These are phyloP conservation scores for Mesochorus sp. DNA, from an alignment of 2,888 invertebrate genomes.

Conservation along the genomic window DNA sequence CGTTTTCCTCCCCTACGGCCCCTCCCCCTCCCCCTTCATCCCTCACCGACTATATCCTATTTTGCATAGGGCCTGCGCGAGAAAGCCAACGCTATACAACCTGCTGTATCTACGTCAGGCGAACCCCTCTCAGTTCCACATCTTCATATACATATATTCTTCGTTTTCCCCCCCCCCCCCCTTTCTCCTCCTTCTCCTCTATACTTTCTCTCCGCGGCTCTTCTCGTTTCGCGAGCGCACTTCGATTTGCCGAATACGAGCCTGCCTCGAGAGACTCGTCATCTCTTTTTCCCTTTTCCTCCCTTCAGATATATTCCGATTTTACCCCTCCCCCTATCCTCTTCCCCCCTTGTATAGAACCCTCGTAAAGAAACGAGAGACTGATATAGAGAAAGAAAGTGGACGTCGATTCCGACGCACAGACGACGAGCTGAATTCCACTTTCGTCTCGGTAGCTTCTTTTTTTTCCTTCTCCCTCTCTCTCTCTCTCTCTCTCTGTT, in stretches of 20 bases:
- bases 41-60: slow-evolving; percentile 71
- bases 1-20: slow-evolving; percentile 34
- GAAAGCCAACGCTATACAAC: slow-evolving; percentile 48
- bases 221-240: slow-evolving; percentile 64
- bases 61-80: slow-evolving; percentile 81
- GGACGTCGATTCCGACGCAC: slow-evolving; percentile 18
- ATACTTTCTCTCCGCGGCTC: slow-evolving; percentile 33
- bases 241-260: slow-evolving; percentile 80
- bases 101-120: slow-evolving; percentile 44
- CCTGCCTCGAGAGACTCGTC: slow-evolving; percentile 69
- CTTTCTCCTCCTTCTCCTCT: slow-evolving; percentile 36
- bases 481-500: slow-evolving; percentile 17
- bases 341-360: too few species aligned
- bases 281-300: slow-evolving; percentile 61
- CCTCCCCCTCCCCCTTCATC: slow-evolving; percentile 40
- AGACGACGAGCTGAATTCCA: slow-evolving; percentile 32
- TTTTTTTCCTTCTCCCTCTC: not conserved
- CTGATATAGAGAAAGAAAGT: slow-evolving; percentile 28
- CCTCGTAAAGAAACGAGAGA: slow-evolving; percentile 41
- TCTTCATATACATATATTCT: slow-evolving; percentile 12
- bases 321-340: too few species aligned
- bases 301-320: slow-evolving; percentile 49
- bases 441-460: slow-evolving; percentile 6
- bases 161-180: slow-evolving; percentile 55
- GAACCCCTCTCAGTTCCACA: slow-evolving; percentile 33